Evolutionary conservation across 1,140 invertebrate species (phyloP).

Genomic region (Babylonia areolata): DNA sequence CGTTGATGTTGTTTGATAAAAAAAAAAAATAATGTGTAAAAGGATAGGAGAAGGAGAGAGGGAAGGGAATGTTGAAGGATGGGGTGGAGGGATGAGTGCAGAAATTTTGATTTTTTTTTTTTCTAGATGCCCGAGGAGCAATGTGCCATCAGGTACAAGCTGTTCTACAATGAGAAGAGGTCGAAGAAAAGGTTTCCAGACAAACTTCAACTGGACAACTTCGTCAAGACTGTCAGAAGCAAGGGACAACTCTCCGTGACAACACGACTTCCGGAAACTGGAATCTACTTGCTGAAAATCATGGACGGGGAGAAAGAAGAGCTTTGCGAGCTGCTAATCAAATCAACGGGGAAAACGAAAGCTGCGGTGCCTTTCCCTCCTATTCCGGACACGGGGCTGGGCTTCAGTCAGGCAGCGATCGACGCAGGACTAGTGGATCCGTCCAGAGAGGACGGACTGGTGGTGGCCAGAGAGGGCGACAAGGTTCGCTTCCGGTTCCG

Average conservation of each 20-base stretch:
- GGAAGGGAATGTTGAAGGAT: too few species aligned
- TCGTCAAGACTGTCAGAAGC: background rate
- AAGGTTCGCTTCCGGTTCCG: conserved; percentile 29
- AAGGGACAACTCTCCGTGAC: background rate
- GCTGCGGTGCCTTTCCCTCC: background rate
- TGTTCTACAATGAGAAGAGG: conserved; percentile 16
- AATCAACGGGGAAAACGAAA: background rate
- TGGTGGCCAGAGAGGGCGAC: conserved; percentile 26
- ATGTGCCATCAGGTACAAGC: background rate
- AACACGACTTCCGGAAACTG: background rate
- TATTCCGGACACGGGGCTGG: background rate
- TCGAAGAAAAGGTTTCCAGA: conserved; percentile 17
- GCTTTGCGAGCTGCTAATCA: background rate
- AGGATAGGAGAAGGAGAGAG: too few species aligned
- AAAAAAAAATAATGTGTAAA: too few species aligned
- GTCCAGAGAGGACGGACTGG: conserved; percentile 20
- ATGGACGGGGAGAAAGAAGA: background rate
- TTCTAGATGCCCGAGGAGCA: background rate
- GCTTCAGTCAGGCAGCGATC: conserved; percentile 13
- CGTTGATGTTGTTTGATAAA: too few species aligned
- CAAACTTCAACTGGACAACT: background rate
- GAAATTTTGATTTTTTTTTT: too few species aligned
- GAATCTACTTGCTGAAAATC: background rate
- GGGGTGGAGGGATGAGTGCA: too few species aligned
- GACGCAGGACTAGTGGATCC: conserved; percentile 17